A percentile compares a stretch with the other conserved stretches of the same genome.
These are phyloP conservation scores for Neoarius graeffei DNA, from an alignment of 2,113 vertebrate genomes.

Conservation along the genomic window DNA sequence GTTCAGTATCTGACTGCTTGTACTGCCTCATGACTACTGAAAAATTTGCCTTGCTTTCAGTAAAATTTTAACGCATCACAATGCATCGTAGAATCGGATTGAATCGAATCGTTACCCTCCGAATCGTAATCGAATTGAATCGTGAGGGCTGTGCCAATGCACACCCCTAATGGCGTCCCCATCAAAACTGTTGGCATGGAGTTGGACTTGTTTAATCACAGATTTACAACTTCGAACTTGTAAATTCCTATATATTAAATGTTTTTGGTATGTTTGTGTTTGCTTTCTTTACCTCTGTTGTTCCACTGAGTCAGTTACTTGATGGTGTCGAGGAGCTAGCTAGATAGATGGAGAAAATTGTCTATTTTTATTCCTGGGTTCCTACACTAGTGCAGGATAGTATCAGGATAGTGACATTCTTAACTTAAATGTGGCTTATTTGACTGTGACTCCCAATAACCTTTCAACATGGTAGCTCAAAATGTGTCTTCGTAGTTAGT, in stretches of 20 bases:
- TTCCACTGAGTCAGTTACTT: no score
- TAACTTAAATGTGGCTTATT: neutral
- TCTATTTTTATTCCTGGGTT: neutral
- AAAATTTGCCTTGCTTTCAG: no score
- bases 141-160: no score
- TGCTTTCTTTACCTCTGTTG: no score
- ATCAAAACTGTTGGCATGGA: neutral
- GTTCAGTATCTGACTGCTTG: no score
- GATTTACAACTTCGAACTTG: neutral
- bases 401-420: neutral
- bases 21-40: no score
- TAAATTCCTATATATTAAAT: neutral
- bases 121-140: no score
- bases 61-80: no score
- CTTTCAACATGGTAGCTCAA: neutral
- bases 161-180: no score
- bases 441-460: neutral
- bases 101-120: no score
- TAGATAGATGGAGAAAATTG: neutral
- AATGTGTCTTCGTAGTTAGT: neutral
- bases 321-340: neutral
- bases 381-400: neutral
- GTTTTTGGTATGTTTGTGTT: neutral
- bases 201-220: neutral
- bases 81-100: no score